A percentile compares a stretch with the other conserved stretches of the same genome.
phyloP scores from a whole-genome alignment of 2,888 invertebrate species.

The Pimpla rufipes region DNA sequence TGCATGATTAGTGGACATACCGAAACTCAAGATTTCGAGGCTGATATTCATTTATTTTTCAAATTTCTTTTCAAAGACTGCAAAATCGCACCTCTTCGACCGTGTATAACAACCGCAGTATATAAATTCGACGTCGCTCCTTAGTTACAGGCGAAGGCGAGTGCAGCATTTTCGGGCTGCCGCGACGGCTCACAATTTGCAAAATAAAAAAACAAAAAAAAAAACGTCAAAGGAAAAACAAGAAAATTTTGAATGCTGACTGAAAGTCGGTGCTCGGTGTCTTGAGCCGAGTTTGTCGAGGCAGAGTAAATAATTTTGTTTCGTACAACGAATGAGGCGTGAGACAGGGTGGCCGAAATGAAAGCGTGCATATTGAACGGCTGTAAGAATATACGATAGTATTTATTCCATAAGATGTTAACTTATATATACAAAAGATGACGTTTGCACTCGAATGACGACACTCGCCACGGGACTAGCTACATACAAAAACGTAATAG shows the following conservation, averaged over 20 bases:
- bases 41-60: slow-evolving; percentile 35
- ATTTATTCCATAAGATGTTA: slow-evolving; percentile 84
- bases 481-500: slow-evolving; percentile 76
- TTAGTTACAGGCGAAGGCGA: not conserved
- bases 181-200: not conserved
- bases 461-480: slow-evolving; percentile 77
- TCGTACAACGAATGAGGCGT: slow-evolving; percentile 24
- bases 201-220: not conserved
- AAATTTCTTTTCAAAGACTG: slow-evolving; percentile 12
- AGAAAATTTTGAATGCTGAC: not conserved
- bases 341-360: slow-evolving; percentile 70
- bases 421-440: slow-evolving; percentile 84
- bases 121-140: not conserved
- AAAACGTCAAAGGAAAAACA: not conserved
- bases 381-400: slow-evolving; percentile 83
- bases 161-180: not conserved
- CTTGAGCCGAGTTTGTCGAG: slow-evolving; percentile 3
- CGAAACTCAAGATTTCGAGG: slow-evolving; percentile 22
- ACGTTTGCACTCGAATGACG: slow-evolving; percentile 80
- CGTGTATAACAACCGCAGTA: slow-evolving; percentile 44
- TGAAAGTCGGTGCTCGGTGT: slow-evolving; percentile 15
- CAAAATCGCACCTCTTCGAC: slow-evolving; percentile 50
- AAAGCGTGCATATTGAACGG: slow-evolving; percentile 78
- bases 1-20: slow-evolving; percentile 59
- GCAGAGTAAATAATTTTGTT: not conserved